A percentile compares a stretch with the other conserved stretches of the same genome.
Conservation (phyloP, 1,140 invertebrate genomes). For the Brachionus manjavacas region DNA sequence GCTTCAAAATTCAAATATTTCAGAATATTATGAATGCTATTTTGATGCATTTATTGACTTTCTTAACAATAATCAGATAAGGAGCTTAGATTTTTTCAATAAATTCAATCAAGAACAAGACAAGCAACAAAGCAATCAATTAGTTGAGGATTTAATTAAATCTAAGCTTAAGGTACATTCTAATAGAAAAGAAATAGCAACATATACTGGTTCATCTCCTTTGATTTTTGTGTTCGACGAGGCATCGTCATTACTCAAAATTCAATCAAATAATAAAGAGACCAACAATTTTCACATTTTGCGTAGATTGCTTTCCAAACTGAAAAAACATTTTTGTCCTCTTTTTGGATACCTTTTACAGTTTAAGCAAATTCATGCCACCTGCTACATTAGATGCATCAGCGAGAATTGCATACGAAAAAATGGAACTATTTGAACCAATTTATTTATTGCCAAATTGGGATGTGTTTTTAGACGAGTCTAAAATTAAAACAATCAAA, state of each 20-base stretch:
- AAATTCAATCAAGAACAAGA: not conserved
- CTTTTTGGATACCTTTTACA: too few relatives aligned
- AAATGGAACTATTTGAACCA: not conserved
- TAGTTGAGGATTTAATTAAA: not conserved
- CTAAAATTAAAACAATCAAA: too few relatives aligned
- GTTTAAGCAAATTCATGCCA: not conserved
- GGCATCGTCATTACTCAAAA: not conserved
- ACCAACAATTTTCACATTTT: not conserved
- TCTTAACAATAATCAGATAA: not conserved
- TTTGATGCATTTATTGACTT: not conserved
- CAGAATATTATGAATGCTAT: too few relatives aligned
- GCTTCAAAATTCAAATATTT: not conserved
- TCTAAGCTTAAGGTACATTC: not conserved
- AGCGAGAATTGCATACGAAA: not conserved
- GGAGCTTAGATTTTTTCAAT: not conserved
- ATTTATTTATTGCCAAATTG: conserved; percentile 13
- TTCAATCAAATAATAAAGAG: not conserved
- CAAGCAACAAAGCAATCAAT: not conserved
- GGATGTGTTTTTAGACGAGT: conserved; percentile 4
- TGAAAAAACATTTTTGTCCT: too few relatives aligned
- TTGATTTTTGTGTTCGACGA: not conserved
- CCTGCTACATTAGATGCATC: not conserved
- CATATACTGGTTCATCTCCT: not conserved
- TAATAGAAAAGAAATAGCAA: not conserved
- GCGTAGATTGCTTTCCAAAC: not conserved